Conservation (phyloP, 2,888 invertebrate genomes). For the Lasioglossum zephyrum region DNA sequence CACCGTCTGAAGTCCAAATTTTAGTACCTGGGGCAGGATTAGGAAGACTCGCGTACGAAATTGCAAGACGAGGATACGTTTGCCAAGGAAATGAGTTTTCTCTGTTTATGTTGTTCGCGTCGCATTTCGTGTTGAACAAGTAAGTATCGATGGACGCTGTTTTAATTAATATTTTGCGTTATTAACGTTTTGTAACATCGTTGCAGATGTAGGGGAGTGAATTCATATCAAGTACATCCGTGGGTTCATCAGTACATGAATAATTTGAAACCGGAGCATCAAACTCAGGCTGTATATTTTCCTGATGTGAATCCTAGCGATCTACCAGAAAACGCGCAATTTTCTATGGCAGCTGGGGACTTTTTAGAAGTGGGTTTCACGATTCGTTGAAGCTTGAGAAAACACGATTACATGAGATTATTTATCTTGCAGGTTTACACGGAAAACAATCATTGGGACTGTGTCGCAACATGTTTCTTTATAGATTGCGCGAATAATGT, state of each 20-base stretch:
- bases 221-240: constrained; percentile 94
- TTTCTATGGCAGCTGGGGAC: constrained; percentile 99
- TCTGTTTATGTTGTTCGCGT: constrained; percentile 98
- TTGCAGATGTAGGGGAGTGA: constrained; percentile 86
- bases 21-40: constrained; percentile 98
- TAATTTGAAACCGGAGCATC: constrained; percentile 92
- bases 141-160: constrained; percentile 80
- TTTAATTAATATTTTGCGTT: not conserved
- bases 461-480: constrained; percentile 98
- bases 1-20: constrained; percentile 87
- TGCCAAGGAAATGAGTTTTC: constrained; percentile 99
- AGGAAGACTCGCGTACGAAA: constrained; percentile 96
- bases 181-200: constrained; percentile 38
- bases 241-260: constrained; percentile 98
- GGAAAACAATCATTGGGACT: constrained; percentile 91
- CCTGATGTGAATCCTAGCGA: constrained; percentile 94
- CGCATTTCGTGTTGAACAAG: constrained; percentile 97
- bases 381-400: not conserved
- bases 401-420: not conserved
- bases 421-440: constrained; percentile 87
- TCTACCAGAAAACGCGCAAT: constrained; percentile 88
- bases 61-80: constrained; percentile 94
- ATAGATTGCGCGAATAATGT: constrained; percentile 99
- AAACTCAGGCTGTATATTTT: constrained; percentile 91
- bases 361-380: constrained; percentile 91